Evolutionary conservation across 2,797 vertebrate genomes (phyloP), one percentile per base, ranked within the genome.

Genomic region (Gymnoscopelus braueri): DNA sequence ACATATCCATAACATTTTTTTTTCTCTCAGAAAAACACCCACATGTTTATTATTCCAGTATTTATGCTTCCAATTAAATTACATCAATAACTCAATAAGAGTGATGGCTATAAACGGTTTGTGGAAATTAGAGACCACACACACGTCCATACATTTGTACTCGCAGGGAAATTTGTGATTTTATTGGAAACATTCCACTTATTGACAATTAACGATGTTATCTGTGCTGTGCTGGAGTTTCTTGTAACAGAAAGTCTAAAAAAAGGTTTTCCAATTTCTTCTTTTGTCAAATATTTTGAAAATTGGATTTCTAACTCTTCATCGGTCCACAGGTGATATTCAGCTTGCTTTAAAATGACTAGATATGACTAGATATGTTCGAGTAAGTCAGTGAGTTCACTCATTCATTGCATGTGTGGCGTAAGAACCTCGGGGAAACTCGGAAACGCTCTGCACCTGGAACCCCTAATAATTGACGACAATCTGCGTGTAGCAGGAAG

Each of bases 1-100:
- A 44, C 39, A 44, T 44, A 44, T 44, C 39, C 32, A 15, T 39
- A 9, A 59, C 56, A 35, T 58, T 39, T 39, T 9, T 39, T 39
- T 58, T 32, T 26, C 7, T 26, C n/a, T 59, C 13, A n/a, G 15
- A 60, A 24, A 10, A 48, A 9, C 29, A 24, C 24, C 23, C 3
- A 8, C 44, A 49, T 67, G 15, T 35, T 60, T 60, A 60, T 68
- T 60, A 35, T 51, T 48, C 26, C n/a, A 59, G 23, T 56, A 19
- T 48, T 55, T 65, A 67, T 48, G 47, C 47, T 9, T 14, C 13
- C 14, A 26, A 58, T 26, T n/a, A 67, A 26, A 58, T 44, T n/a
- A 67, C 35, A 29, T 51, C 26, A 67, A 32, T 50, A 58, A 56
- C 12, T 13, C 29, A 35, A 11, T 44, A 44, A 44, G 39, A 44